Conservation (phyloP, 2,113 vertebrate genomes). For the Atractosteus spatula region DNA sequence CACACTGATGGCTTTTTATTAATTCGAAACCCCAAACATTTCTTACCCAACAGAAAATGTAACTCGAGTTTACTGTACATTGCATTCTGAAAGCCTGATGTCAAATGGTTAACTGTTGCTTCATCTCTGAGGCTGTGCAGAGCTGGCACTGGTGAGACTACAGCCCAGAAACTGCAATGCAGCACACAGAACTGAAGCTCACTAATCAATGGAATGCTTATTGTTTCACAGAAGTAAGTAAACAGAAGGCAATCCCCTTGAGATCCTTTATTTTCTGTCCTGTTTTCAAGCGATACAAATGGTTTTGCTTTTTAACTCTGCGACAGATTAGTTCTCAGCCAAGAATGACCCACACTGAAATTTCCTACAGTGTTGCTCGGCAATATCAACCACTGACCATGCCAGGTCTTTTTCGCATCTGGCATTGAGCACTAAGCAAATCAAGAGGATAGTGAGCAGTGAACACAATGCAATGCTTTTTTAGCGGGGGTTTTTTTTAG, state of each 20-base stretch:
- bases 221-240: conserved; percentile 51
- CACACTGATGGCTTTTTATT: conserved; percentile 43
- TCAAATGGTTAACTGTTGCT: background rate
- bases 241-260: conserved; percentile 35
- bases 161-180: background rate
- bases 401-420: conserved; percentile 43
- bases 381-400: conserved; percentile 33
- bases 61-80: background rate
- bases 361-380: conserved; percentile 40
- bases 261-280: conserved; percentile 39
- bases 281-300: conserved; percentile 50
- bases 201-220: conserved; percentile 31
- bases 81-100: background rate
- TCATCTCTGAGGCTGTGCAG: background rate
- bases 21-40: conserved; percentile 42
- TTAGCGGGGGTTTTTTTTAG: too few species aligned
- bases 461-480: conserved; percentile 14
- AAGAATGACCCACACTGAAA: conserved; percentile 27
- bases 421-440: conserved; percentile 24
- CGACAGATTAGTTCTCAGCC: conserved; percentile 31
- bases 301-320: conserved; percentile 45
- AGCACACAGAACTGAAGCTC: too few species aligned
- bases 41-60: conserved; percentile 7
- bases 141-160: background rate
- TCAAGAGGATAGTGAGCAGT: conserved; percentile 34